Evolutionary conservation across 2,888 invertebrate genomes (phyloP).

Genomic region (Lasioglossum villosulum): DNA sequence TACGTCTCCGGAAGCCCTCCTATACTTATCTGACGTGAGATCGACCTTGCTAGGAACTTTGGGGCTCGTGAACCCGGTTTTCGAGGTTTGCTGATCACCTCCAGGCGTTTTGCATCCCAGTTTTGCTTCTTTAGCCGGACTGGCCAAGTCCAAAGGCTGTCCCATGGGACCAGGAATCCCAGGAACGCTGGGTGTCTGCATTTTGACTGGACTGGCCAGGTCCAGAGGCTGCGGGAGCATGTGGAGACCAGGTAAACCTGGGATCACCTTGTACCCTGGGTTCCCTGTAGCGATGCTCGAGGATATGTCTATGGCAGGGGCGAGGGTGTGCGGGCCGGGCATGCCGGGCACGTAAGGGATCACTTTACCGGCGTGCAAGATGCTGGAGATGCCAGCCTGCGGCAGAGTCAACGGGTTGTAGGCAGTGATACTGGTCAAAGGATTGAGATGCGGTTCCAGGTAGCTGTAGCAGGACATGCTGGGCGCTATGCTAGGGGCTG

Average conservation of each 20-base stretch:
- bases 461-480: constrained; percentile 81
- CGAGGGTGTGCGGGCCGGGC: constrained; percentile 91
- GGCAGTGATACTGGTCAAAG: constrained; percentile 89
- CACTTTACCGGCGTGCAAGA: constrained; percentile 89
- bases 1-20: constrained; percentile 62
- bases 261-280: constrained; percentile 78
- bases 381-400: constrained; percentile 88
- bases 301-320: constrained; percentile 82
- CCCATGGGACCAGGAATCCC: constrained; percentile 74
- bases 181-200: constrained; percentile 71
- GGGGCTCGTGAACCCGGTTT: constrained; percentile 67
- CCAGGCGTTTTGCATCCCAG: constrained; percentile 68
- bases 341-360: constrained; percentile 95
- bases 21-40: constrained; percentile 69
- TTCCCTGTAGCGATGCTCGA: constrained; percentile 70
- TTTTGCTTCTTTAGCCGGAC: constrained; percentile 78
- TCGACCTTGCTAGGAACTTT: constrained; percentile 74
- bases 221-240: constrained; percentile 78
- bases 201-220: constrained; percentile 78
- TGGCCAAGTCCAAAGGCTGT: constrained; percentile 78
- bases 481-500: constrained; percentile 86
- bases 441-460: constrained; percentile 84
- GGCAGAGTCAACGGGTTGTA: constrained; percentile 89
- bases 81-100: constrained; percentile 54
- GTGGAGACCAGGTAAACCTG: constrained; percentile 79